A percentile compares a stretch with the other conserved stretches of the same genome.
Conservation (phyloP, 1,140 invertebrate species). For the Helicoverpa armigera region DNA sequence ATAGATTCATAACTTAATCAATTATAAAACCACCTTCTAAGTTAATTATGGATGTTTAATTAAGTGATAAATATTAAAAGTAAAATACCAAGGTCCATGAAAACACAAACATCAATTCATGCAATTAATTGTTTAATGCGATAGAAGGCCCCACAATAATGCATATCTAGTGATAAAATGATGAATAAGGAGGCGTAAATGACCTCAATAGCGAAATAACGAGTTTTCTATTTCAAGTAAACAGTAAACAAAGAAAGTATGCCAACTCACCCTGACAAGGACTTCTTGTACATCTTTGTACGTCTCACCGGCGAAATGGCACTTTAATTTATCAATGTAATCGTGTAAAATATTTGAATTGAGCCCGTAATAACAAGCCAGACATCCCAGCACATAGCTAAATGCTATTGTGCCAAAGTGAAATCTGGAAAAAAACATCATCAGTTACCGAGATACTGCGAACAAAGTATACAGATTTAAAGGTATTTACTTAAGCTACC, state of each 20-base stretch:
- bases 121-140: not conserved
- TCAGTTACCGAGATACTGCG: conserved; percentile 53
- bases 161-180: conserved; percentile 17
- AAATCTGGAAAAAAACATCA: conserved; percentile 77
- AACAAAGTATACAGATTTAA: conserved; percentile 44
- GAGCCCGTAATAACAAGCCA: conserved; percentile 82
- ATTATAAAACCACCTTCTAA: not conserved
- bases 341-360: conserved; percentile 72
- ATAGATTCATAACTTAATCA: not conserved
- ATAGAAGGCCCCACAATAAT: conserved; percentile 12
- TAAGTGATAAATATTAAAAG: conserved; percentile 1
- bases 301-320: conserved; percentile 69
- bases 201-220: conserved; percentile 47
- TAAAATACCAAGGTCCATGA: not conserved
- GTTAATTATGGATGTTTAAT: conserved; percentile 2
- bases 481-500: conserved; percentile 57
- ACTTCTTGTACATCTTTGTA: conserved; percentile 56
- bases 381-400: conserved; percentile 82
- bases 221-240: conserved; percentile 44
- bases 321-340: conserved; percentile 73
- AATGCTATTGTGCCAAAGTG: conserved; percentile 78
- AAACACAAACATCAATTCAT: not conserved
- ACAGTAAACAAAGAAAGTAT: conserved; percentile 53
- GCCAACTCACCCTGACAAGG: conserved; percentile 68
- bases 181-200: conserved; percentile 44